A percentile compares a stretch with the other conserved stretches of the same genome.
Conservation (phyloP, 2,797 vertebrate species). For the Luscinia luscinia region DNA sequence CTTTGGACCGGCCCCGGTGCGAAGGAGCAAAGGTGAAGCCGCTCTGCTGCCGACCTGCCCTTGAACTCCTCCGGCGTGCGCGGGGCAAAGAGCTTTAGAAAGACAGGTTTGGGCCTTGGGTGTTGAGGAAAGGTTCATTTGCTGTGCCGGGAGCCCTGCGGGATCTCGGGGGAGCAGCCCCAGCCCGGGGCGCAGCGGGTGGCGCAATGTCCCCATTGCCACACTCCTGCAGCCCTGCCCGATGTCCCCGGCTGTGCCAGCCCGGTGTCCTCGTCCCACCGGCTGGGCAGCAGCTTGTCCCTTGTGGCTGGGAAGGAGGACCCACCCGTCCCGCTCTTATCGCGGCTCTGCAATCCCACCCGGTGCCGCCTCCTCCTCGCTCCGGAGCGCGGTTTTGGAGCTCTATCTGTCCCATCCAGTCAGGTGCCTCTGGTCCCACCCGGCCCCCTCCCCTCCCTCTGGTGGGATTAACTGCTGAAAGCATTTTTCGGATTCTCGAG, state of each 20-base stretch:
- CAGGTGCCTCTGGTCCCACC: neutral
- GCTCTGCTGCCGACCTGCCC: neutral
- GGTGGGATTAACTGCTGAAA: neutral
- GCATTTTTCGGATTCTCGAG: conserved; percentile 37
- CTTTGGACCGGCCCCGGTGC: accelerated
- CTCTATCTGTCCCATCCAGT: conserved; percentile 24
- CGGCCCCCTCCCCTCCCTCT: neutral
- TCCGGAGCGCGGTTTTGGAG: neutral
- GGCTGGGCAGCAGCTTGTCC: neutral
- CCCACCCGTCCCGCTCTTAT: neutral
- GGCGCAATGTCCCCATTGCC: accelerated
- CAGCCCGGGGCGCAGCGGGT: accelerated
- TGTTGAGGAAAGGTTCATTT: accelerated
- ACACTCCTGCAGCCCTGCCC: accelerated
- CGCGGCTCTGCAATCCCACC: neutral
- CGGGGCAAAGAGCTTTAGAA: neutral
- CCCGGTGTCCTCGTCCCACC: accelerated
- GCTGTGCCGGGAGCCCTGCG: neutral
- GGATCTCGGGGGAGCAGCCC: neutral
- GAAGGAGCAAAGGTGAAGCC: neutral
- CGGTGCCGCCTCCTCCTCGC: neutral
- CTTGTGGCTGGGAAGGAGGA: neutral
- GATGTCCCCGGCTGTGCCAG: neutral
- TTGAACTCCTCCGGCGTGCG: neutral
- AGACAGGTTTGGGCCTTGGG: neutral